Conservation (phyloP, 2,888 invertebrate genomes). For the Junonia oenone region DNA sequence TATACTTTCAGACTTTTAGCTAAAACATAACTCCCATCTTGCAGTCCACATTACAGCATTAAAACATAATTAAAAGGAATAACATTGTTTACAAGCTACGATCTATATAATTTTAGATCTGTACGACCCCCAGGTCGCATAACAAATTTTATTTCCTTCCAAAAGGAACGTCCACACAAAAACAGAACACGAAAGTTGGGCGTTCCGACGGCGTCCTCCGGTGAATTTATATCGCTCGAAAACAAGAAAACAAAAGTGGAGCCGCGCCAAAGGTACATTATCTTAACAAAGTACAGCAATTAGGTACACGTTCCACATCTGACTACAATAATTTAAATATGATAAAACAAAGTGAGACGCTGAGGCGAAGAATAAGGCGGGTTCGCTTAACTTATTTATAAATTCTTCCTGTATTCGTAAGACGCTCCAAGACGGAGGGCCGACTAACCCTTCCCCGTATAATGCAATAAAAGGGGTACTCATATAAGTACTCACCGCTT, state of each 20-base stretch:
- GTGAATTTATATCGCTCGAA: conserved; percentile 72
- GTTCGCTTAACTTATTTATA: conserved; percentile 75
- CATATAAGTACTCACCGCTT: conserved; percentile 75
- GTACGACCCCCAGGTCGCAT: conserved; percentile 54
- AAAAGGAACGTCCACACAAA: conserved; percentile 67
- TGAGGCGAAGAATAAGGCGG: conserved; percentile 69
- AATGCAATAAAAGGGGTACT: conserved; percentile 78
- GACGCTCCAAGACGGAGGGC: conserved; percentile 48
- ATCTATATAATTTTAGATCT: conserved; percentile 44
- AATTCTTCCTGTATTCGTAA: conserved; percentile 63
- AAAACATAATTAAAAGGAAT: background rate
- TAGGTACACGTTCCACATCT: conserved; percentile 80
- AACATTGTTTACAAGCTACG: conserved; percentile 22
- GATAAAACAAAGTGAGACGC: conserved; percentile 76
- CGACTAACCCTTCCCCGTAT: conserved; percentile 66
- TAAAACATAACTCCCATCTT: too few species aligned
- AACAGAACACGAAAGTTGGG: conserved; percentile 71
- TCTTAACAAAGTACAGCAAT: conserved; percentile 80
- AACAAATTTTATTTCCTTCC: conserved; percentile 64
- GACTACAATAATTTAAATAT: conserved; percentile 80
- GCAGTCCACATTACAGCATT: too few species aligned
- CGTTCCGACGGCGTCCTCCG: conserved; percentile 58
- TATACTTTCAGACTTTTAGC: too few species aligned
- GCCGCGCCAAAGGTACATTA: conserved; percentile 78
- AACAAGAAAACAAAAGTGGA: conserved; percentile 79